phyloP scores from a whole-genome alignment of 2,888 invertebrate species.

The Nasonovia ribisnigri region DNA sequence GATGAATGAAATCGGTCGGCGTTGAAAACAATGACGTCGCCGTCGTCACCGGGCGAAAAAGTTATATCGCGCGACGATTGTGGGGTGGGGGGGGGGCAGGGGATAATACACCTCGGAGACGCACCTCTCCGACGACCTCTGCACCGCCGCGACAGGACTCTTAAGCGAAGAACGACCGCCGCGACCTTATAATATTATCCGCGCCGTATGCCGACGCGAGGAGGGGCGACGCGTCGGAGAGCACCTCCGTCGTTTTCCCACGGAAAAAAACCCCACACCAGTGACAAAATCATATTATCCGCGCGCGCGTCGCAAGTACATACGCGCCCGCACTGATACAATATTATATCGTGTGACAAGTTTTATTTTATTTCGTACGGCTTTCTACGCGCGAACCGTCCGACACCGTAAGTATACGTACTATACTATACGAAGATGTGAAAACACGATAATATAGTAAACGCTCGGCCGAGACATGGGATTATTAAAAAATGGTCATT shows the following conservation, averaged over 20 bases:
- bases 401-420: too few species aligned
- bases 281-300: too few species aligned
- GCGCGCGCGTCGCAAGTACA: too few species aligned
- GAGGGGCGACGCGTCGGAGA: background rate
- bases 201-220: too few species aligned
- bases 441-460: too few species aligned
- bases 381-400: background rate
- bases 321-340: background rate
- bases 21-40: slow-evolving; percentile 2
- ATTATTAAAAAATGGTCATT: too few species aligned
- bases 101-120: background rate
- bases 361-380: background rate
- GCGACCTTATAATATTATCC: too few species aligned
- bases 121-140: background rate
- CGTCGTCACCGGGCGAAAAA: background rate
- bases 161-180: background rate
- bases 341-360: background rate
- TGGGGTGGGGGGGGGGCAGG: background rate
- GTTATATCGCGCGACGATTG: background rate
- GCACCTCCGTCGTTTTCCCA: background rate
- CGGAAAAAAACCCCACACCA: background rate
- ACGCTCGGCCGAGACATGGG: too few species aligned
- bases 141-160: background rate
- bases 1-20: slow-evolving; percentile 7
- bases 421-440: too few species aligned